phyloP scores from a whole-genome alignment of 2,113 vertebrate species.

The Protomyctophum bolini region DNA sequence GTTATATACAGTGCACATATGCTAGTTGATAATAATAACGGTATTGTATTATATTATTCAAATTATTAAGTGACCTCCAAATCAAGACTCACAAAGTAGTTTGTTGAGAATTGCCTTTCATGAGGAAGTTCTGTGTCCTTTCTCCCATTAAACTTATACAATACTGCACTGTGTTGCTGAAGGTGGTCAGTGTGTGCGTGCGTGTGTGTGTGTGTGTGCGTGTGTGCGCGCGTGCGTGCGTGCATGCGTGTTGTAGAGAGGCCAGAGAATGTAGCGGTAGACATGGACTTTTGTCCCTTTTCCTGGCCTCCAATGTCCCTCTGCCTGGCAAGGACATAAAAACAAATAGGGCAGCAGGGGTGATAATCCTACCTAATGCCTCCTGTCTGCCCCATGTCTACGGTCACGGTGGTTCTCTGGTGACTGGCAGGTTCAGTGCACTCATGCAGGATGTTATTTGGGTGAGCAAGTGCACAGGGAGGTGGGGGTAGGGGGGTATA shows the following conservation, averaged over 20 bases:
- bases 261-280: no score
- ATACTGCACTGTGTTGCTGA: no score
- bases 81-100: no score
- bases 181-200: background rate
- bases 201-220: background rate
- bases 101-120: no score
- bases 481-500: background rate
- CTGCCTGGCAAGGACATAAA: conserved; percentile 28
- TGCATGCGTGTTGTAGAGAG: background rate
- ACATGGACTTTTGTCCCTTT: no score
- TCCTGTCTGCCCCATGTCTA: conserved; percentile 65
- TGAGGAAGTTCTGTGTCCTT: no score
- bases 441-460: conserved; percentile 69
- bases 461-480: conserved; percentile 56
- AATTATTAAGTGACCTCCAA: no score
- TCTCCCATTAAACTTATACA: no score
- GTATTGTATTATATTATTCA: no score
- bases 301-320: background rate
- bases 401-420: conserved; percentile 46
- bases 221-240: conserved; percentile 9
- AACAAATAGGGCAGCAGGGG: conserved; percentile 68
- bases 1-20: no score
- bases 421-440: conserved; percentile 66
- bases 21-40: no score
- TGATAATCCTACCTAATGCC: conserved; percentile 72